A percentile compares a stretch with the other conserved stretches of the same genome.
Conservation (phyloP, 1,140 invertebrate genomes). For the Saccostrea echinata region DNA sequence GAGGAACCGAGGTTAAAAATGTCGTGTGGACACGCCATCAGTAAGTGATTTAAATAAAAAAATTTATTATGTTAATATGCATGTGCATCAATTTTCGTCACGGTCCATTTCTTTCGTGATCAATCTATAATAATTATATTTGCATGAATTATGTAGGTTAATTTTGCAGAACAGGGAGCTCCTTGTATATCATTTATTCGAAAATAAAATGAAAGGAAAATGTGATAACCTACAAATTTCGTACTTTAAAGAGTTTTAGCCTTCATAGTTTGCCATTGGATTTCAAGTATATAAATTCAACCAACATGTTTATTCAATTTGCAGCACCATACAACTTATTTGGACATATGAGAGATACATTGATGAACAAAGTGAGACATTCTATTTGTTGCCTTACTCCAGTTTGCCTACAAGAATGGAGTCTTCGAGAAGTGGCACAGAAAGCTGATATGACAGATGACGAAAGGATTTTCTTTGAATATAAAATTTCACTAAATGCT, state of each 20-base stretch:
- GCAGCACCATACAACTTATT: constrained; percentile 17
- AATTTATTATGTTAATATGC: background rate
- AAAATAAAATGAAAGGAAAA: too few species aligned
- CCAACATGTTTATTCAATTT: background rate
- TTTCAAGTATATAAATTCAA: background rate
- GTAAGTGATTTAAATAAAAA: background rate
- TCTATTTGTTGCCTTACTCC: background rate
- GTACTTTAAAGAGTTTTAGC: too few species aligned
- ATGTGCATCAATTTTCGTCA: too few species aligned
- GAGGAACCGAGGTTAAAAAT: background rate
- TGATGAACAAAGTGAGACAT: background rate
- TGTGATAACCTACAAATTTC: too few species aligned
- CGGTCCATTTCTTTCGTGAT: too few species aligned
- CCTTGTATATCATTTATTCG: too few species aligned
- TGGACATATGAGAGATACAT: background rate
- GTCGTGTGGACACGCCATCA: constrained; percentile 9
- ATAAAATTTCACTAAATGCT: background rate
- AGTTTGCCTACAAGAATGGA: background rate
- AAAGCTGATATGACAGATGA: background rate
- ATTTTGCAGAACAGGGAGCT: too few species aligned
- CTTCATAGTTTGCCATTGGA: background rate
- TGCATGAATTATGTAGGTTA: too few species aligned
- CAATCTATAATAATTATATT: too few species aligned
- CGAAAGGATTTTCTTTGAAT: constrained; percentile 5
- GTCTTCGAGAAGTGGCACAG: background rate